Evolutionary conservation across 53 echinoderm and acorn worm genomes (phyloP), one percentile per base, ranked within the genome.

Genomic region (Holothuria leucospilota): DNA sequence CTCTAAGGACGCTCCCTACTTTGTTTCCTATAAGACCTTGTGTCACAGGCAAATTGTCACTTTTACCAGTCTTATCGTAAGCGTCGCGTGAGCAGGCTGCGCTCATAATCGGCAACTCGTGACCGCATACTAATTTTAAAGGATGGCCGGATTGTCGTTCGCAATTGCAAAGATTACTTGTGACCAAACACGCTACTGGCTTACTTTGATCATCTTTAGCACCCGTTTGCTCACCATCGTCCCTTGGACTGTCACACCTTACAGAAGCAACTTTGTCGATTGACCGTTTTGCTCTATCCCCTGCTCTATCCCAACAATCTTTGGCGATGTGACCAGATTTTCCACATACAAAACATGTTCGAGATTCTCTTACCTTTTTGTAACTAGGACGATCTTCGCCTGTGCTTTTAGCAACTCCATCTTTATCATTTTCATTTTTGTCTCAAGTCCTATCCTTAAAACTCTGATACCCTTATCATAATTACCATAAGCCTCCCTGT

Each of bases 31-130:
- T 24, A 25, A 29, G 21, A 13, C 92, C 92, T 20, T 84, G 20
- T 25, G 38, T 78, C 13, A 92, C 92, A n/a, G 88, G 92, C 88
- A 92, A 78, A 27, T 88, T 73, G 9, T 62, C 77, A 40, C 41
- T 65, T 24, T 29, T 18, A 21, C 15, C 20, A 42, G 9, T 42
- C 42, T 42, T 42, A 25, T 20, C 24, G 29, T 62, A 6, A 25
- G 20, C 29, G 27, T 12, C 52, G 29, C 34, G 60, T 49, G 18
- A 63, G 42, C 89, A 62, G 6, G 69, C 82, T 29, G 86, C 91
- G 61, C 78, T 82, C 1, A 90, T 62, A 23, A 90, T 65, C 46
- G 90, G 90, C 26, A 90, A 62, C 29, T 90, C 84, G 34, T 77
- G 77, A 41, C 77, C 77, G 13, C 68, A 81, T 70, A 40, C 81